Evolutionary conservation across 2,888 invertebrate species (phyloP), one percentile per base, ranked within the genome.

Genomic region (Nomada fabriciana): DNA sequence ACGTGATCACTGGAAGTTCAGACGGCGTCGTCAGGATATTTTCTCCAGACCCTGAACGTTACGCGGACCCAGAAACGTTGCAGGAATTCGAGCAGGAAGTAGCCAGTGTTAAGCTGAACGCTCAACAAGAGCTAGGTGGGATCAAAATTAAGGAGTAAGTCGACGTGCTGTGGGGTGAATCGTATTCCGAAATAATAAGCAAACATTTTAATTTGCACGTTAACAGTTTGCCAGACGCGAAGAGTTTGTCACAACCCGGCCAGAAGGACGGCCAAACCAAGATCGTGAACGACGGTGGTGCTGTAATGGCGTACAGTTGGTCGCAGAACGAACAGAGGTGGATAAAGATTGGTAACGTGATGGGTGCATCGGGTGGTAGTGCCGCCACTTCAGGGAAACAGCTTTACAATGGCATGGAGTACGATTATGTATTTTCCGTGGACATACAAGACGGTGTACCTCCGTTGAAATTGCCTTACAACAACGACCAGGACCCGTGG

Each of bases 391-490:
- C 96, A 0, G 97, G 97, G 36, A 98, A 98, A 94, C 96, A 96
- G 9, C 94, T 97, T 90, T 96, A 95, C 91, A 97, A 98, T 91
- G 99, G 99, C 88, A 96, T 97, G 95, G 97, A 98, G 91, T 99
- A 98, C 92, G 99, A 99, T 94, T 99, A 96, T 94, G 98, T 99
- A 43, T 99, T 99, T 94, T 97, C 96, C 86, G 98, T 99, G n/a
- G 99, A 99, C 90, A 97, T 99, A 74, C 97, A 98, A 91, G 98
- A 98, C 91, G 98, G 97, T 0, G 96, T 96, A 65, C 98, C 98
- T 0, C 96, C 98, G 0, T 94, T 99, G 23, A 98, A 99, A 93
- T 94, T 99, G 84, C 98, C 99, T 0, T 99, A 97, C 93, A 98
- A 99, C 94, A 95, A 95, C 80, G 96, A 95, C 25, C 98, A 99